Evolutionary conservation across 2,888 invertebrate genomes (phyloP).

Genomic region (Sipha maydis): DNA sequence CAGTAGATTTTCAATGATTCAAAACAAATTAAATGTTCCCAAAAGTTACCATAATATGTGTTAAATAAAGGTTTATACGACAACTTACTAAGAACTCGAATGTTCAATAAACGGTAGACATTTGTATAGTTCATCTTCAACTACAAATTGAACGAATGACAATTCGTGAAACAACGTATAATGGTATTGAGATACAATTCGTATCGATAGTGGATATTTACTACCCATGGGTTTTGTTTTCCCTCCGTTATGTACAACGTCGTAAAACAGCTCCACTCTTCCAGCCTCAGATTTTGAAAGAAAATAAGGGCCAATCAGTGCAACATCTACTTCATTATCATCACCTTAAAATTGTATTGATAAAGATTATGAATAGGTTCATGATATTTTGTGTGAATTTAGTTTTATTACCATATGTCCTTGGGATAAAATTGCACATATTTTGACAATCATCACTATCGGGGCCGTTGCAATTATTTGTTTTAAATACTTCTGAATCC

Average conservation of each 20-base stretch:
- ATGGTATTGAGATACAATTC: neutral
- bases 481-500: neutral
- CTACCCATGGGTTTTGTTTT: neutral
- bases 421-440: slow-evolving; percentile 17
- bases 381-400: neutral
- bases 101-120: slow-evolving; percentile 15
- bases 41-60: too few relatives aligned
- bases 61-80: neutral
- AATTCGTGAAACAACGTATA: neutral
- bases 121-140: neutral
- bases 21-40: too few relatives aligned
- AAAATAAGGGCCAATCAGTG: slow-evolving; percentile 12
- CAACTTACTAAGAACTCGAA: neutral
- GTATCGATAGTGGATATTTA: slow-evolving; percentile 5
- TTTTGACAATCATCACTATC: slow-evolving; percentile 14
- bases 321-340: neutral
- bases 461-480: neutral
- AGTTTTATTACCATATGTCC: neutral
- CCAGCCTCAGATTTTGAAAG: neutral
- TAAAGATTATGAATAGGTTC: neutral
- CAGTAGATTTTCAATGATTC: too few relatives aligned
- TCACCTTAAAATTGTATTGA: neutral
- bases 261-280: neutral
- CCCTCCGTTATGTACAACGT: neutral
- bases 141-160: slow-evolving; percentile 7